These are phyloP conservation scores for Cuculus canorus DNA, from an alignment of 2,797 vertebrate genomes.

Conservation along the genomic window DNA sequence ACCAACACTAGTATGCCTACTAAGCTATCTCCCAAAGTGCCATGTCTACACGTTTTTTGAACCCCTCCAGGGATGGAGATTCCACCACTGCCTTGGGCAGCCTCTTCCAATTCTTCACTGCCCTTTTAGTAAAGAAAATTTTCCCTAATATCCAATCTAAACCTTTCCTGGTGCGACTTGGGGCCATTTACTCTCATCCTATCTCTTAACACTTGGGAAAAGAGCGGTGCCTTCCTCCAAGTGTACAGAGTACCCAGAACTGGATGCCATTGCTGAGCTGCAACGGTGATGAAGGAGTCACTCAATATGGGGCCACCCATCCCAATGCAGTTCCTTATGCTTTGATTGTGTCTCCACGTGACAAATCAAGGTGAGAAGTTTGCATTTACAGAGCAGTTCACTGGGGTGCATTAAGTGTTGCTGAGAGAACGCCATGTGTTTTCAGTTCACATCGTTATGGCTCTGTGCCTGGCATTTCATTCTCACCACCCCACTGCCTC, in stretches of 20 bases:
- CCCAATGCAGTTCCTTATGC: neutral
- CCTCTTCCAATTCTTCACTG: no score
- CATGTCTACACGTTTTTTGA: no score
- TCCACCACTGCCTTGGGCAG: no score
- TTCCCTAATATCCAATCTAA: no score
- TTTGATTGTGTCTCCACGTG: neutral
- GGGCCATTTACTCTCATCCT: no score
- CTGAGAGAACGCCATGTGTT: neutral
- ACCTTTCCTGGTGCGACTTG: no score
- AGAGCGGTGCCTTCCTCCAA: neutral
- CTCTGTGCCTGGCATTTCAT: neutral
- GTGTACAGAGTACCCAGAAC: fast-evolving
- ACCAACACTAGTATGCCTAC: no score
- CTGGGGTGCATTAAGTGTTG: neutral
- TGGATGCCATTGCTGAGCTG: fast-evolving
- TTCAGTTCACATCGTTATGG: neutral
- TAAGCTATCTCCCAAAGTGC: no score
- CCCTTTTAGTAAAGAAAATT: no score
- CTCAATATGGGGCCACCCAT: neutral
- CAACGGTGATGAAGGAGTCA: neutral
- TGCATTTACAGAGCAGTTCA: neutral
- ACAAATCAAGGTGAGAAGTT: neutral
- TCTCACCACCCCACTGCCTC: neutral
- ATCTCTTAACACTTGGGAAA: no score
- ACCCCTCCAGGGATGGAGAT: no score